Base-by-base conservation (phyloP, 2,113 vertebrate species). In the Burhinus oedicnemus region DNA sequence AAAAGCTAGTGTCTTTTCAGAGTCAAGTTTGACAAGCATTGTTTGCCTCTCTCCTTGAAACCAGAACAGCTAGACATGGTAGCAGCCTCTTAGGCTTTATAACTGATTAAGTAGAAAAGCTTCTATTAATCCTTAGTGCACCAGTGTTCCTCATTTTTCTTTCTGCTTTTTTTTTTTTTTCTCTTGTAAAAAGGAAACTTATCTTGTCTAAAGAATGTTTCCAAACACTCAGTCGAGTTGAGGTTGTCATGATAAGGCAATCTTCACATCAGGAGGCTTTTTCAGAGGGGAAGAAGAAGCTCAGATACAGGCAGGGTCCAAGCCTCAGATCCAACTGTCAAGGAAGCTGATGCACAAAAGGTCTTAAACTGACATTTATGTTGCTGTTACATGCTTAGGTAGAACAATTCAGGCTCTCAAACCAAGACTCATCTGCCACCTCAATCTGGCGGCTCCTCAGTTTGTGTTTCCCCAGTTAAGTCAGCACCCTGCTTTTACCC, bases 201-300 rank as follows among this genome's bases (percentile, higher is more conserved):
- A 86, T 94, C 87, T 90, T 12, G 32, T 79, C 82, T 89, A 68
- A 92, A 93, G 61, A 88, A 93, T 0, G 3, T 81, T 93, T 91
- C 91, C 76, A 93, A 95, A 93, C 61, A 64, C 88, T 84, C 32
- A 60, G 78, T 75, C 27, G 15, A 95, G 77, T 91, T 84, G 84
- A 74, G 64, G 83, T 70, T 97, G 95, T 89, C 72, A 58, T 69
- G 95, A 97, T 96, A 97, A 97, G 88, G 40, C 94, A 97, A 96
- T 95, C 96, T 95, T 85, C 81, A 81, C 75, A 97, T 97, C 96
- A 94, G 89, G 55, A 94, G 84, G 55, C 93, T 93, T 96, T 96
- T 93, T 85, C 84, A 90, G 94, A 94, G 87, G 95, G 96, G 96
- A 97, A 95, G 95, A 95, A 94, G 78, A 0, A 93, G 54, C 75